Conservation (phyloP, 1,140 invertebrate species). For the Aporrectodea caliginosa region DNA sequence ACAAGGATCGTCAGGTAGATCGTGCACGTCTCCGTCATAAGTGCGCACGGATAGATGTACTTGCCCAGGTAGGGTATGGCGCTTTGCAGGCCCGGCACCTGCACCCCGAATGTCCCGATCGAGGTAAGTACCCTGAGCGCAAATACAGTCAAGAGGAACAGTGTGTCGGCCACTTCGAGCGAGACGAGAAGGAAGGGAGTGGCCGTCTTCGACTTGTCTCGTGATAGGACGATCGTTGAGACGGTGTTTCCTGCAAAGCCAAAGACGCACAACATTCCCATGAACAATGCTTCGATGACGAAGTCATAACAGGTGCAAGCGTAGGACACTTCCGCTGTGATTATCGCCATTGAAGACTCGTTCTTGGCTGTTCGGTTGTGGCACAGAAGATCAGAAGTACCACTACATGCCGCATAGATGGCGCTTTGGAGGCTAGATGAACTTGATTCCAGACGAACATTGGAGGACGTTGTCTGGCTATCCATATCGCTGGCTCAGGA, state of each 20-base stretch:
- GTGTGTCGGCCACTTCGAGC: slow-evolving; percentile 84
- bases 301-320: slow-evolving; percentile 60
- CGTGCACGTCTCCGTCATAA: slow-evolving; percentile 80
- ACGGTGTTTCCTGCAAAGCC: slow-evolving; percentile 81
- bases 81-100: slow-evolving; percentile 66
- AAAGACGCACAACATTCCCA: slow-evolving; percentile 72
- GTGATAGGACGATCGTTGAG: slow-evolving; percentile 73
- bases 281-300: slow-evolving; percentile 66
- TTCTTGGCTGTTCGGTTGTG: too few species aligned
- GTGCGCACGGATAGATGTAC: slow-evolving; percentile 76
- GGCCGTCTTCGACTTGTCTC: slow-evolving; percentile 26
- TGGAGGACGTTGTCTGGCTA: too few species aligned
- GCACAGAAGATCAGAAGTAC: too few species aligned
- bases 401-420: too few species aligned
- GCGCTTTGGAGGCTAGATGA: too few species aligned
- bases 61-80: slow-evolving; percentile 57
- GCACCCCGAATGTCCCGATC: slow-evolving; percentile 62
- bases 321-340: too few species aligned
- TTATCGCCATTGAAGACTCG: too few species aligned
- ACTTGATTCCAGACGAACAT: too few species aligned
- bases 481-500: too few species aligned
- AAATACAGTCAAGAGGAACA: slow-evolving; percentile 78
- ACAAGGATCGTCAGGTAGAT: slow-evolving; percentile 88
- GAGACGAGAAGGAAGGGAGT: slow-evolving; percentile 65
- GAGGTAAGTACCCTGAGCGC: slow-evolving; percentile 78